These are phyloP conservation scores for Spheniscus mendiculus DNA, from an alignment of 2,113 vertebrate genomes.

Conservation along the genomic window DNA sequence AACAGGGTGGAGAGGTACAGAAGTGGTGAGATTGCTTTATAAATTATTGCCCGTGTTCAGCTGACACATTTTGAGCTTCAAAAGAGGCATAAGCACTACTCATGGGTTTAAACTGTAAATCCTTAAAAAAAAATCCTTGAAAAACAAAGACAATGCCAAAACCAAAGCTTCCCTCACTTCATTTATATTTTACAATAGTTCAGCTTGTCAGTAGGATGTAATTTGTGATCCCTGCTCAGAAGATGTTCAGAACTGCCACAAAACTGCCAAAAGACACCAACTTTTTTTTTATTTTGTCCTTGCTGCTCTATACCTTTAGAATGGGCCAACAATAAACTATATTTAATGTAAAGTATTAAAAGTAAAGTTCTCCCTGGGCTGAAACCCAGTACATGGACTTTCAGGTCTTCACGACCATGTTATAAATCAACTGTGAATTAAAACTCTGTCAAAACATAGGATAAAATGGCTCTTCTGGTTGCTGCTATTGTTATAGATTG, in stretches of 20 bases:
- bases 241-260: conserved; percentile 37
- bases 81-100: conserved; percentile 38
- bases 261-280: conserved; percentile 38
- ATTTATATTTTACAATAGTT: conserved; percentile 21
- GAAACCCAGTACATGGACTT: conserved; percentile 36
- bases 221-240: conserved; percentile 6
- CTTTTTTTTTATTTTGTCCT: conserved; percentile 65
- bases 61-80: not conserved
- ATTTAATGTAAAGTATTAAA: conserved; percentile 50
- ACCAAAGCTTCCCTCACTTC: not conserved
- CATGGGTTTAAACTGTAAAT: conserved; percentile 39
- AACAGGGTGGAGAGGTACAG: not conserved
- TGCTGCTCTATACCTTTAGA: conserved; percentile 29
- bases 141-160: not conserved
- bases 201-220: not conserved
- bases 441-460: conserved; percentile 61
- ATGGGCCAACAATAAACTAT: conserved; percentile 38
- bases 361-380: conserved; percentile 21
- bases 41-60: conserved; percentile 23
- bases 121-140: not conserved
- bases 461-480: conserved; percentile 28
- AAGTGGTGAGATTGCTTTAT: conserved; percentile 5
- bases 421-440: conserved; percentile 67
- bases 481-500: conserved; percentile 32
- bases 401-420: conserved; percentile 3